Conservation (phyloP, 2,888 invertebrate genomes). For the Cloeon dipterum region DNA sequence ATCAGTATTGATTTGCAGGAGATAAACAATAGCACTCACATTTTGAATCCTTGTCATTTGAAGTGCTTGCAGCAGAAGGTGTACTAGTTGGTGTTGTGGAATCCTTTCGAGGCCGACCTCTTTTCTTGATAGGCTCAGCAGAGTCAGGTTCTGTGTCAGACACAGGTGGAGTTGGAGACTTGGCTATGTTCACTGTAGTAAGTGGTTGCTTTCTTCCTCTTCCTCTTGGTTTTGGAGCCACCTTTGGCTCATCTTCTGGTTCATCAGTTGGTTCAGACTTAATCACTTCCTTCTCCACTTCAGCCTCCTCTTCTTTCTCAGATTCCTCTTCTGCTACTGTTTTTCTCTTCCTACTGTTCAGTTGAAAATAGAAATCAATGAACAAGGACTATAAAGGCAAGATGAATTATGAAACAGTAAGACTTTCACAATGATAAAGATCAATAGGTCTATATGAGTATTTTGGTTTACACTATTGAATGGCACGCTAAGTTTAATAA, state of each 20-base stretch:
- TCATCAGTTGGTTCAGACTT: background rate
- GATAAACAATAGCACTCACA: no score
- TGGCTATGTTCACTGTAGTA: background rate
- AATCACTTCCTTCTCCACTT: background rate
- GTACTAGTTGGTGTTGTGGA: no score
- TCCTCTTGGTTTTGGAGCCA: background rate
- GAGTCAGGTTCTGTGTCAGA: background rate
- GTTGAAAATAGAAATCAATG: no score
- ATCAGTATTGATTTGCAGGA: no score
- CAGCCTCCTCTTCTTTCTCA: background rate
- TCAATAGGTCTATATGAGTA: no score
- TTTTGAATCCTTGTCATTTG: no score
- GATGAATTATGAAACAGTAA: no score
- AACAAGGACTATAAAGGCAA: no score
- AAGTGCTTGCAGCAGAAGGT: background rate
- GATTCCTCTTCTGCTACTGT: background rate
- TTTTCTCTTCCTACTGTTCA: no score
- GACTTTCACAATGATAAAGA: no score
- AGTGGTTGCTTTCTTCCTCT: conserved; percentile 1
- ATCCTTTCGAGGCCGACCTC: background rate
- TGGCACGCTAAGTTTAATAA: no score
- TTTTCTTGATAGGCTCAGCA: background rate
- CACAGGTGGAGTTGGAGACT: background rate
- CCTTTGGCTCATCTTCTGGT: background rate
- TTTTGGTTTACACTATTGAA: no score